These are phyloP conservation scores for Alligator sinensis DNA, from an alignment of 2,113 vertebrate species.

Conservation along the genomic window DNA sequence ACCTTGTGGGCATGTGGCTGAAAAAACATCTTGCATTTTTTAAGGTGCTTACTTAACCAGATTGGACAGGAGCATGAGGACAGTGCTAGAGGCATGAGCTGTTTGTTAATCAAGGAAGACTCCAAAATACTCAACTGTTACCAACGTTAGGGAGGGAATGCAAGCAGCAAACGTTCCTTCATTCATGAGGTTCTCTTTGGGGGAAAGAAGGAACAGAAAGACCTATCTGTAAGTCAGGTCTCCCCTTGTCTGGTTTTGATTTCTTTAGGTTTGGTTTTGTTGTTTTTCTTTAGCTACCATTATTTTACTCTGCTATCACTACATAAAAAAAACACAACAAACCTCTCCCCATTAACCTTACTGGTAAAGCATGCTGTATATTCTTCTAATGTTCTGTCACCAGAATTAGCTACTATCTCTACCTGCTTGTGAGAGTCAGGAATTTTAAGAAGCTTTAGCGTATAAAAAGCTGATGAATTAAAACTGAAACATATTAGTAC, in stretches of 20 bases:
- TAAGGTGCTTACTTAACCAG: not conserved
- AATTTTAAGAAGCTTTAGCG: not conserved
- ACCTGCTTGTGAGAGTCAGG: not conserved
- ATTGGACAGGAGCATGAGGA: not conserved
- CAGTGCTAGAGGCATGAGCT: not conserved
- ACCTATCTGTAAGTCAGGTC: not conserved
- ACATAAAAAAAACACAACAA: not conserved
- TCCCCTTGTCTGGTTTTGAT: not conserved
- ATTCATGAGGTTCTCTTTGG: not conserved
- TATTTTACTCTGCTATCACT: not conserved
- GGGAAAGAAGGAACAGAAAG: not conserved
- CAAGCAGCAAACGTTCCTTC: not conserved
- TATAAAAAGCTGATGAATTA: not conserved
- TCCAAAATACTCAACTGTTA: not conserved
- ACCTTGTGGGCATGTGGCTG: slow-evolving; percentile 1
- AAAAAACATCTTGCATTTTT: slow-evolving; percentile 40
- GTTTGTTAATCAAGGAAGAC: slow-evolving; percentile 17
- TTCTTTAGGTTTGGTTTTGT: not conserved
- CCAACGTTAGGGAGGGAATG: not conserved
- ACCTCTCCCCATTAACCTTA: not conserved
- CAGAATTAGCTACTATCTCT: not conserved
- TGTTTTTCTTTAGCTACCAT: not conserved
- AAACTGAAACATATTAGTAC: not conserved
- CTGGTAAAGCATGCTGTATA: not conserved
- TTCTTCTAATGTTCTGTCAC: not conserved